Base-by-base conservation (phyloP, 2,113 vertebrate species). In the Addax nasomaculatus region DNA sequence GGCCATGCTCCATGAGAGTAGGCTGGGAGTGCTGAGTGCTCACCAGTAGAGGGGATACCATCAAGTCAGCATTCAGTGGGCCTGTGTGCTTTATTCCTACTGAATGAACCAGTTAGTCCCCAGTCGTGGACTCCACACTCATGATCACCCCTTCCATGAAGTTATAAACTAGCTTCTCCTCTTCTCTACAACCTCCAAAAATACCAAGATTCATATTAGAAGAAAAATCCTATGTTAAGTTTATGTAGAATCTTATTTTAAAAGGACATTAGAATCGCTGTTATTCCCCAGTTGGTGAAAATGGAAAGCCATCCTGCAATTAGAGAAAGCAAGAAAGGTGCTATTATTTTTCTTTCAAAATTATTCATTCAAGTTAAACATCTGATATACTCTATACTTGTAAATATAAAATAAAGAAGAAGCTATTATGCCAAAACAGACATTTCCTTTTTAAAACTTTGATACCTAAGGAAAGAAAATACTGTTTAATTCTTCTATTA, bases 381-480 rank as follows among this genome's bases (percentile, higher is more conserved):
- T 73, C 30, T 92, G 25, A 36, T 80, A 17, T 29, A 53, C 11
- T 79, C 43, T 85, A 55, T 70, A 33, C 43, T 84, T 84, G 1
- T n/a, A 70, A 39, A 85, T 88, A 80, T 4, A 76, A 83, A 60
- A 60, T 73, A 30, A 83, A 89, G 57, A 76, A 67, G 29, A 86
- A 36, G 25, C 60, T 81, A 6, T 76, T 67, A 36, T 60, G 6
- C 27, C 21, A 55, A 53, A 51, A 30, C 16, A 90, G 25, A 55
- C 19, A 51, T 84, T 95, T 94, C 29, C 16, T 96, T 93, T 89
- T 64, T 43, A 96, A 86, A 95, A 47, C 47, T 53, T 55, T 86
- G 70, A 60, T 79, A 55, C 19, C 58, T 89, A 30, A 90, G 58
- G 70, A 47, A 81, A 96, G 33, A 87, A 93, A 78, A 81, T 92